phyloP scores from a whole-genome alignment of 2,113 vertebrate species.

The Mesitornis unicolor region DNA sequence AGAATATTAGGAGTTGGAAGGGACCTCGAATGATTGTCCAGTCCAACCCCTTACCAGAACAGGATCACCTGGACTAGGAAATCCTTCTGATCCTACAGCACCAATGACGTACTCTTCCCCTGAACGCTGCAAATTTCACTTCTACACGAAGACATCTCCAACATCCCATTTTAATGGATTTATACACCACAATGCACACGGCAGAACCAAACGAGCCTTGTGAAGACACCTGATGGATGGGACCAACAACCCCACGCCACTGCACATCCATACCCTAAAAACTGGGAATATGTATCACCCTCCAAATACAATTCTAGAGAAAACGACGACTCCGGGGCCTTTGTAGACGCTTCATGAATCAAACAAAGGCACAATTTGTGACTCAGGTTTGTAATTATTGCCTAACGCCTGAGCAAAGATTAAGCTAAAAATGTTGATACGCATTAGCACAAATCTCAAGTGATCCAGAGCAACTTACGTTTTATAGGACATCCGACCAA shows the following conservation, averaged over 20 bases:
- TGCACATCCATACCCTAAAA: too few relatives aligned
- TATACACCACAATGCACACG: accelerated
- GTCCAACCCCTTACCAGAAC: too few relatives aligned
- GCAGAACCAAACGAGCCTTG: background rate
- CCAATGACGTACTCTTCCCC: accelerated
- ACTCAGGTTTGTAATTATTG: background rate
- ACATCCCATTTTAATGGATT: background rate
- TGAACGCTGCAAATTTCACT: background rate
- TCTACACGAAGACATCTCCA: background rate
- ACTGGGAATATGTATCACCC: background rate
- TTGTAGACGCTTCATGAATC: background rate
- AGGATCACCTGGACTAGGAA: too few relatives aligned
- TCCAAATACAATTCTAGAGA: background rate
- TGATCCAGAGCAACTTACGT: background rate
- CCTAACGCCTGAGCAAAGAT: background rate
- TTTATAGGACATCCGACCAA: background rate
- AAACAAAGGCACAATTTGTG: background rate
- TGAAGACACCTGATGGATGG: background rate
- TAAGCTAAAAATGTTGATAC: background rate
- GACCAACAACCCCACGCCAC: background rate
- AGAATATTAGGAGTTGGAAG: too few relatives aligned
- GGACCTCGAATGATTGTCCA: too few relatives aligned
- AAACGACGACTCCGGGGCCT: background rate
- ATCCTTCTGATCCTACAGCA: background rate
- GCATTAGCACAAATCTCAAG: background rate